Evolutionary conservation across 2,797 vertebrate species (phyloP), one percentile per base, ranked within the genome.

Genomic region (Rhynchonycteris naso): DNA sequence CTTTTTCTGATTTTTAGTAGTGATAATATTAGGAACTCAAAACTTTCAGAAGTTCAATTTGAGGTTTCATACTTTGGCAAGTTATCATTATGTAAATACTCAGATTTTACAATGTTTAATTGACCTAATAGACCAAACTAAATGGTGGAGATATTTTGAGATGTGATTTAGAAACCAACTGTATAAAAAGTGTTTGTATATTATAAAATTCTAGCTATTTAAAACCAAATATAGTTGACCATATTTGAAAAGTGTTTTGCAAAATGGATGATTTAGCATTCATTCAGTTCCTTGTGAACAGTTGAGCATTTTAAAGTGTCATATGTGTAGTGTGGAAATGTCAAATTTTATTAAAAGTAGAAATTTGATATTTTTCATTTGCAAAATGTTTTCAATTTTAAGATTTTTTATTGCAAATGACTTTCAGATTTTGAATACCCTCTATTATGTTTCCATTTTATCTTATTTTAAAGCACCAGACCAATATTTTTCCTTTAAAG

Each of bases 141-240:
- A 93, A 47, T 96, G 82, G 9, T 96, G 35, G 97, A 97, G 96
- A 96, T 94, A 93, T 93, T 97, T 97, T 94, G 90, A 83, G 33
- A 59, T 96, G 1, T 92, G 69, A 76, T 80, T 80, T 93, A 90
- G 74, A 79, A 90, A 94, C 33, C 80, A 71, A 9, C 33, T 95
- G 87, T 92, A 61, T 72, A 83, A 89, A 88, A 28, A 68, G 22
- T 75, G 26, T 93, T 89, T 79, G n/a, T 86, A 86, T 91, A 50
- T 92, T 33, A 76, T 80, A 78, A 90, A 85, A 68, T 74, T 71
- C 35, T 28, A 80, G 28, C 28, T 90, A 91, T 83, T 81, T 96
- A 93, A 96, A 95, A 89, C 76, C 68, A 95, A 93, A 94, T 94
- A 59, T 28, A 86, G 26, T 66, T 90, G 63, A 38, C 61, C 30